phyloP scores from a whole-genome alignment of 64 coral and sea anemone genomes.

The Pocillopora verrucosa region DNA sequence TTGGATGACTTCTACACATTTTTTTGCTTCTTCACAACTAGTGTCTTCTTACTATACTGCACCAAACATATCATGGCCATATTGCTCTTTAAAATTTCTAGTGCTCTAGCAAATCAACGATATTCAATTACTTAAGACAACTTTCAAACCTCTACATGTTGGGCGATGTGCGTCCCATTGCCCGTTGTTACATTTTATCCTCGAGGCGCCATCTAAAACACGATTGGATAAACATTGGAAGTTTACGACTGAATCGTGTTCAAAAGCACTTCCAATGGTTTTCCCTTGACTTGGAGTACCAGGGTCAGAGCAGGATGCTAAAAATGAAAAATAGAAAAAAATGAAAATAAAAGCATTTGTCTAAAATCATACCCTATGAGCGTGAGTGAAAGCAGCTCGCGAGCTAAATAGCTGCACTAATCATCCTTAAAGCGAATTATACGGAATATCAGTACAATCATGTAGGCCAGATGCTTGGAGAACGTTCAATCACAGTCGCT shows the following conservation, averaged over 20 bases:
- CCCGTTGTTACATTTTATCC: not conserved
- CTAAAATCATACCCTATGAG: not conserved
- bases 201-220: not conserved
- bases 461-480: too few species aligned
- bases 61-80: too few species aligned
- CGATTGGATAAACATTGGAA: not conserved
- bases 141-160: not conserved
- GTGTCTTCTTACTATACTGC: too few species aligned
- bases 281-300: not conserved
- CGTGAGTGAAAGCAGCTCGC: too few species aligned
- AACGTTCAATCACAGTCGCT: too few species aligned
- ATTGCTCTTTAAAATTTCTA: too few species aligned
- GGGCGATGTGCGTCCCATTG: not conserved
- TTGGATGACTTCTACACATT: too few species aligned
- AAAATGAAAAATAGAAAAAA: not conserved
- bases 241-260: not conserved
- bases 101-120: too few species aligned
- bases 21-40: too few species aligned
- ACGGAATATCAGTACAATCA: too few species aligned
- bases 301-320: constrained; percentile 1
- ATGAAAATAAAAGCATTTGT: not conserved
- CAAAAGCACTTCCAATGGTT: constrained; percentile 1
- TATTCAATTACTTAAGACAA: not conserved
- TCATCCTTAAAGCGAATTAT: too few species aligned
- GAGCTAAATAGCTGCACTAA: too few species aligned